A percentile compares a stretch with the other conserved stretches of the same genome.
phyloP scores from a whole-genome alignment of 2,113 vertebrate genomes.

The Porphyrio hochstetteri region DNA sequence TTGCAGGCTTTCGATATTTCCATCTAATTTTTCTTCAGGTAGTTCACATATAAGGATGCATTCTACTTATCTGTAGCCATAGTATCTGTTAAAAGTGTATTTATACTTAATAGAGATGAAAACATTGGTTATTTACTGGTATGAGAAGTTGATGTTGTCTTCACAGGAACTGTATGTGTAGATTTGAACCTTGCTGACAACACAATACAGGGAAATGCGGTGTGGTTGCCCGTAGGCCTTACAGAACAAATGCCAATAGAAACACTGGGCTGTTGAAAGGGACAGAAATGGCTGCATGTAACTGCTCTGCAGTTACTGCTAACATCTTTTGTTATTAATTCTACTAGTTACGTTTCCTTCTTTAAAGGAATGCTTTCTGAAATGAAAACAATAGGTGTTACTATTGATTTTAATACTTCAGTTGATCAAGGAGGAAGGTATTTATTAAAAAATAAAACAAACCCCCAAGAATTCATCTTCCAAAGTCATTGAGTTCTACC shows the following conservation, averaged over 20 bases:
- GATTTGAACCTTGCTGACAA: not conserved
- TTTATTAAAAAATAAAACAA: not conserved
- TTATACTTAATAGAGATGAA: not conserved
- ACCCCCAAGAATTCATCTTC: not conserved
- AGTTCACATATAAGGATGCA: not conserved
- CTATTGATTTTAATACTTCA: not conserved
- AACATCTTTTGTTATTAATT: not conserved
- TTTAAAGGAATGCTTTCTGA: not conserved
- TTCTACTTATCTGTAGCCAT: not conserved
- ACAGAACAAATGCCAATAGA: not conserved
- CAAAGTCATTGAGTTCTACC: not conserved
- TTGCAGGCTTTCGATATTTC: not conserved
- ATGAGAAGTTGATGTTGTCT: not conserved
- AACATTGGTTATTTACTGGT: not conserved
- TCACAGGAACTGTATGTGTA: not conserved
- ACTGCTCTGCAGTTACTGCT: not conserved
- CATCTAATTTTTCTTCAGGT: not conserved
- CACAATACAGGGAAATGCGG: not conserved
- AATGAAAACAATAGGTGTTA: not conserved
- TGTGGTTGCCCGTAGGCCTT: not conserved
- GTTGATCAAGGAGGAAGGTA: not conserved
- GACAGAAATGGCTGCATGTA: not conserved
- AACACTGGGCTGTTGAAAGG: not conserved
- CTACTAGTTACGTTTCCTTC: not conserved
- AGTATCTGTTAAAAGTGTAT: not conserved